These are phyloP conservation scores for Enteromius trimaculatus DNA, from an alignment of 2,797 vertebrate genomes.

Conservation along the genomic window DNA sequence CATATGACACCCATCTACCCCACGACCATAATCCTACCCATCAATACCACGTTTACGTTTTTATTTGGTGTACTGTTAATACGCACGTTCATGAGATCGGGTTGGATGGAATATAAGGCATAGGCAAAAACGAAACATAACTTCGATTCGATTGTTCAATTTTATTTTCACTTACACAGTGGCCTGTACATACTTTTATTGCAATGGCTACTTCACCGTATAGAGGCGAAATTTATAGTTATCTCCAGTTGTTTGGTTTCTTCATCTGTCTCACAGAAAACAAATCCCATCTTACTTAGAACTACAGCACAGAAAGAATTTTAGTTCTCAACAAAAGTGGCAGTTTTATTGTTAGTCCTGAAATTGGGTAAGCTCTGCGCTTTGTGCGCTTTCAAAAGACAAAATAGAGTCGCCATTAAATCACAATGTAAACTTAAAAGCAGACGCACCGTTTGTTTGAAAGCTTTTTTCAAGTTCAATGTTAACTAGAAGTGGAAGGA, in stretches of 20 bases:
- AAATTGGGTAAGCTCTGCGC: constrained; percentile 55
- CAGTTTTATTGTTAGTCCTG: constrained; percentile 65
- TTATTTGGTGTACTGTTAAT: too few species aligned
- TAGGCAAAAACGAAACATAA: not conserved
- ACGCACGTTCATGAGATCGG: too few species aligned
- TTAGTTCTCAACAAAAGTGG: not conserved
- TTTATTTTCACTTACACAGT: not conserved
- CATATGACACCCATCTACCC: too few species aligned
- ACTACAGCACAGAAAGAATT: not conserved
- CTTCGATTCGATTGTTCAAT: not conserved
- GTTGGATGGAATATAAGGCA: not conserved
- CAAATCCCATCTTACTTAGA: not conserved
- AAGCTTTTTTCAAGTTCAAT: constrained; percentile 74
- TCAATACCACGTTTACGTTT: too few species aligned
- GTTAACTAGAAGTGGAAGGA: constrained; percentile 68
- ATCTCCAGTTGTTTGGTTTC: not conserved
- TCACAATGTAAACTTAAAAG: constrained; percentile 68
- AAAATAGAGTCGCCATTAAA: constrained; percentile 64
- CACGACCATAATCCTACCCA: too few species aligned
- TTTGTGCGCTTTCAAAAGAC: constrained; percentile 66
- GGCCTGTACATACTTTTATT: not conserved
- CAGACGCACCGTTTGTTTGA: constrained; percentile 64
- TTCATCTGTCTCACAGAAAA: not conserved
- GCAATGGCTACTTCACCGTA: not conserved
- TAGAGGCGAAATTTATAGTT: not conserved